Evolutionary conservation across 1,140 invertebrate genomes (phyloP).

Genomic region (Meloidogyne hapla): DNA sequence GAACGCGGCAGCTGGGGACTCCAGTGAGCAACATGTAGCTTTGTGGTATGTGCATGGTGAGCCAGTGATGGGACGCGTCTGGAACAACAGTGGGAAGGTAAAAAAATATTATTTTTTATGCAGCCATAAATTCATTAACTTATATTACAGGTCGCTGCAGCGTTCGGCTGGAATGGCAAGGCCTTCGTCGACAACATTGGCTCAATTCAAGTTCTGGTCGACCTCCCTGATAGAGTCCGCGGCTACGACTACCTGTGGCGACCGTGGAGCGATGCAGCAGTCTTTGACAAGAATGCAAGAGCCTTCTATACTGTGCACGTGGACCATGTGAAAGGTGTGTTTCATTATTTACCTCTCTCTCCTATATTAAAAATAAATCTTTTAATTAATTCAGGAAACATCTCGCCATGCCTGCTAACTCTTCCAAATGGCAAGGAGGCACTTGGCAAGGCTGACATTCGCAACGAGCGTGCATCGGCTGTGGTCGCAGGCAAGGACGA

Average conservation of each 20-base stretch:
- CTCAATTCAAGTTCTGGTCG: conserved; percentile 49
- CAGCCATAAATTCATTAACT: too few relatives aligned
- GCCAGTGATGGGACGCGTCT: conserved; percentile 54
- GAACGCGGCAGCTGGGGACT: conserved; percentile 44
- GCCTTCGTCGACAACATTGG: conserved; percentile 49
- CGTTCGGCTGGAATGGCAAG: conserved; percentile 37
- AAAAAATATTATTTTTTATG: too few relatives aligned
- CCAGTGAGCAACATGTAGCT: conserved; percentile 52
- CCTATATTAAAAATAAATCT: too few relatives aligned
- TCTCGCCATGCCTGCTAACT: conserved; percentile 47
- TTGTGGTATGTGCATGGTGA: conserved; percentile 54
- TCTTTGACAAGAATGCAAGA: conserved; percentile 38
- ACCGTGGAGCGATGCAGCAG: conserved; percentile 47
- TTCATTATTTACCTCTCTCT: too few relatives aligned
- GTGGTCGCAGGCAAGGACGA: conserved; percentile 42
- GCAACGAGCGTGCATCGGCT: conserved; percentile 38
- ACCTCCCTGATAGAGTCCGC: conserved; percentile 48
- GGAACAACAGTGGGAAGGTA: conserved; percentile 49
- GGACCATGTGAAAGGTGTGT: conserved; percentile 41
- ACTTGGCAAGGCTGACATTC: conserved; percentile 51
- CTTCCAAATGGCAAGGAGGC: conserved; percentile 45
- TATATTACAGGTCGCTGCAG: conserved; percentile 30
- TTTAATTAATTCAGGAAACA: conserved; percentile 29
- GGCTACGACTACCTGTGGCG: conserved; percentile 56
- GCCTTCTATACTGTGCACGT: conserved; percentile 51